Evolutionary conservation across 2,797 vertebrate species (phyloP).

Genomic region (Meda fulgida): DNA sequence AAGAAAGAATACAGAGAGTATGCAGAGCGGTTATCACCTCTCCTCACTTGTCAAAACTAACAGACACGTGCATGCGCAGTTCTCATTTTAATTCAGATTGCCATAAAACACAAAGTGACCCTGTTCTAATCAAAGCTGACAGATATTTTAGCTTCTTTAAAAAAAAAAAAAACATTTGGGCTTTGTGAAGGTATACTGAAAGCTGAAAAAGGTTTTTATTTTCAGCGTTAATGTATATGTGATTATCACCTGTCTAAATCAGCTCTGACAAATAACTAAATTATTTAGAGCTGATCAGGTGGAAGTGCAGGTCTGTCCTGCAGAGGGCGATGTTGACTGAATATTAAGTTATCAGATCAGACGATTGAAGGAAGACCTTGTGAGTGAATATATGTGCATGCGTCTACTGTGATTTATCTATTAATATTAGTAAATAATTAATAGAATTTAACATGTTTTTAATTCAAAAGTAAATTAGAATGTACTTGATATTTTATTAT

Average conservation of each 20-base stretch:
- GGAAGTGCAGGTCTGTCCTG: not conserved
- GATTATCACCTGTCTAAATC: not conserved
- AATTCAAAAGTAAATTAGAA: not conserved
- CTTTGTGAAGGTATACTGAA: not conserved
- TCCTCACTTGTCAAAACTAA: too few species aligned
- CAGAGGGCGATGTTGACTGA: constrained; percentile 13
- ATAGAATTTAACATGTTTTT: not conserved
- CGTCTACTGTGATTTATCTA: not conserved
- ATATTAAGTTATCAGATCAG: not conserved
- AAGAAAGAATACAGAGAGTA: too few species aligned
- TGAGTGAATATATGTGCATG: not conserved
- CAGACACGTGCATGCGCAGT: too few species aligned
- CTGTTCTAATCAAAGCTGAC: not conserved
- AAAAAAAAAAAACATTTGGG: not conserved
- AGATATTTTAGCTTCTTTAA: not conserved
- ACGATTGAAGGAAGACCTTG: not conserved
- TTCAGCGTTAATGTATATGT: not conserved
- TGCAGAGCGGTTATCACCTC: too few species aligned
- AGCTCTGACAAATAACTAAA: too few species aligned
- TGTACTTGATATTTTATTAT: not conserved
- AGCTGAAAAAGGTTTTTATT: not conserved
- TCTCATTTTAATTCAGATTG: too few species aligned
- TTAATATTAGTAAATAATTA: not conserved
- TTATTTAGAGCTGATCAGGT: not conserved
- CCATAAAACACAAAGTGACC: too few species aligned